A percentile compares a stretch with the other conserved stretches of the same genome.
Conservation (phyloP, 2,113 vertebrate species). For the Eubucco bourcierii region DNA sequence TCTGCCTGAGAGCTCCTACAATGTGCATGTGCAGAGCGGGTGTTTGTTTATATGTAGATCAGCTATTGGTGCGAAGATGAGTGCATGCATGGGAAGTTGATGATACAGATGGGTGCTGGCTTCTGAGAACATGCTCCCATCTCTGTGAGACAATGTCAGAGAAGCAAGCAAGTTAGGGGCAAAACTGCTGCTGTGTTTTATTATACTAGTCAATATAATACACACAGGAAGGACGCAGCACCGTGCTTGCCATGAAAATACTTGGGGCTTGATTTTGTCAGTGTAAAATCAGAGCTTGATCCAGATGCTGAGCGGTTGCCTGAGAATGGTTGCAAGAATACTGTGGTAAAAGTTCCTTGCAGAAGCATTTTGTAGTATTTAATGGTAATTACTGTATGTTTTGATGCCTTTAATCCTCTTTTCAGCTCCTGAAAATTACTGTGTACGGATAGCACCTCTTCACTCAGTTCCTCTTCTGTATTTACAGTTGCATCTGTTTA, state of each 20-base stretch:
- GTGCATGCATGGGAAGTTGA: background rate
- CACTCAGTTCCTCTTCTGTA: background rate
- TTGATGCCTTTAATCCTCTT: background rate
- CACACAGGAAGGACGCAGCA: background rate
- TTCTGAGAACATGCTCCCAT: background rate
- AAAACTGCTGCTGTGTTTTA: background rate
- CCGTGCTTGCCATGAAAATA: background rate
- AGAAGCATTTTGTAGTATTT: background rate
- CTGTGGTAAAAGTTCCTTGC: background rate
- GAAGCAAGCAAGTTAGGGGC: background rate
- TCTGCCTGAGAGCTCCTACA: slow-evolving; percentile 33
- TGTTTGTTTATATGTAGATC: slow-evolving; percentile 45
- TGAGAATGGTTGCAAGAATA: background rate
- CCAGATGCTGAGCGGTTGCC: background rate
- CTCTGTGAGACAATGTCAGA: background rate
- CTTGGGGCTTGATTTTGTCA: background rate
- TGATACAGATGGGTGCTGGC: background rate
- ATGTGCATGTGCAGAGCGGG: slow-evolving; percentile 7
- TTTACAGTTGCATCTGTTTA: background rate
- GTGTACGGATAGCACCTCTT: background rate
- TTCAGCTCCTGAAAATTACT: background rate
- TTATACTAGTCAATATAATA: background rate
- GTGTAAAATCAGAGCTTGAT: background rate
- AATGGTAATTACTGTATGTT: background rate
- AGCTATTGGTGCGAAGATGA: slow-evolving; percentile 1